Conservation (phyloP, 2,113 vertebrate species). For the Oreochromis niloticus region DNA sequence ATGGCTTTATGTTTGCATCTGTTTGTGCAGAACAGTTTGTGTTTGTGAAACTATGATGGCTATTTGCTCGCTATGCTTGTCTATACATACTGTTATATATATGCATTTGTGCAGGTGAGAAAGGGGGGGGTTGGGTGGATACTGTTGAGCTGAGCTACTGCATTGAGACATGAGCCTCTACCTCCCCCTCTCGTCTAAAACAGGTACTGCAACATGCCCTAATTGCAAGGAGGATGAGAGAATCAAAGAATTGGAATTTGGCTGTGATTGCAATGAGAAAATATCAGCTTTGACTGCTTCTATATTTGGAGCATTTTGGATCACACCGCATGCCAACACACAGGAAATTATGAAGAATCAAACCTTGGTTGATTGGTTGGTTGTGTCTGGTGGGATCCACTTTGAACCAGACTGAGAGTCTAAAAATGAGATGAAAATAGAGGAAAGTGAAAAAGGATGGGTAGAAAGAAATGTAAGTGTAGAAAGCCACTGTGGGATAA, state of each 20-base stretch:
- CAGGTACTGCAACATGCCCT: constrained; percentile 55
- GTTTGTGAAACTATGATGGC: neutral
- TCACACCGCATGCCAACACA: neutral
- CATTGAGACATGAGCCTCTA: constrained; percentile 19
- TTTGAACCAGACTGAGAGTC: constrained; percentile 50
- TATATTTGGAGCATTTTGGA: constrained; percentile 44
- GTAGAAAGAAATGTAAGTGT: neutral
- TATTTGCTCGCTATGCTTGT: neutral
- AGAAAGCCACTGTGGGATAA: neutral
- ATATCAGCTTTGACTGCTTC: constrained; percentile 40
- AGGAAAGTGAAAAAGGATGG: neutral
- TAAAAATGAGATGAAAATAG: constrained; percentile 20
- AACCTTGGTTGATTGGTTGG: constrained; percentile 60
- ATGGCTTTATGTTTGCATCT: neutral
- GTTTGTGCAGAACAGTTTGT: neutral
- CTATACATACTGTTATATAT: neutral
- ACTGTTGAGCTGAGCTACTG: neutral
- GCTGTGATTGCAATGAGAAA: constrained; percentile 42
- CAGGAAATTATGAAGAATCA: constrained; percentile 16
- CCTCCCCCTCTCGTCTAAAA: constrained; percentile 24
- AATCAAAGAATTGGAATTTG: constrained; percentile 60
- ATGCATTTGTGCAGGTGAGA: constrained; percentile 1
- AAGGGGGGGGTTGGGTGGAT: constrained; percentile 4
- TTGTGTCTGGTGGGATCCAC: constrained; percentile 49
- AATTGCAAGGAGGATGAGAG: constrained; percentile 56